phyloP scores from a whole-genome alignment of 2,888 invertebrate species.

The Andrena camellia region DNA sequence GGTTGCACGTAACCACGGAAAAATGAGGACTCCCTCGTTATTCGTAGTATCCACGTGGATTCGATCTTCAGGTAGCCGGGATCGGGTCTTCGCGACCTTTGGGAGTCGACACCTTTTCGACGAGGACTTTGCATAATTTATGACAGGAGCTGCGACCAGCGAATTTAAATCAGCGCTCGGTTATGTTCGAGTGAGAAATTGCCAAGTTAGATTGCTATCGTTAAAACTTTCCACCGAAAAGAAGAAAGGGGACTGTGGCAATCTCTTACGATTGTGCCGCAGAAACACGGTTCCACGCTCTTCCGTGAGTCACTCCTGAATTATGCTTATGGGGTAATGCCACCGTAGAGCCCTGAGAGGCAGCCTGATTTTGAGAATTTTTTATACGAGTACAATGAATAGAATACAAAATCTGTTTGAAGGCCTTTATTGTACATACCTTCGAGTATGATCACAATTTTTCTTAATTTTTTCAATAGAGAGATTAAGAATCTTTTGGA shows the following conservation, averaged over 20 bases:
- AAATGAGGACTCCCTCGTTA: background rate
- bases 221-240: background rate
- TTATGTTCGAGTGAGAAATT: background rate
- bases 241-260: background rate
- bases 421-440: too few species aligned
- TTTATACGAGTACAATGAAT: too few species aligned
- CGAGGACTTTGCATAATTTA: slow-evolving; percentile 32
- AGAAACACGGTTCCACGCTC: too few species aligned
- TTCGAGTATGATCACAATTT: too few species aligned
- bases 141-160: background rate
- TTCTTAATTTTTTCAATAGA: too few species aligned
- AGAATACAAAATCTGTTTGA: too few species aligned
- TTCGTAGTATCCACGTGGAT: background rate
- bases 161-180: slow-evolving; percentile 7
- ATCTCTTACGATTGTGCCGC: background rate
- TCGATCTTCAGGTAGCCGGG: slow-evolving; percentile 26
- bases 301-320: background rate
- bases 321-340: background rate
- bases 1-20: background rate
- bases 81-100: slow-evolving; percentile 4
- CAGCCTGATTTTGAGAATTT: too few species aligned
- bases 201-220: background rate
- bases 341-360: too few species aligned
- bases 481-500: too few species aligned
- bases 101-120: slow-evolving; percentile 7